phyloP scores from a whole-genome alignment of 2,888 invertebrate genomes.

The Tanytarsus gracilentus region DNA sequence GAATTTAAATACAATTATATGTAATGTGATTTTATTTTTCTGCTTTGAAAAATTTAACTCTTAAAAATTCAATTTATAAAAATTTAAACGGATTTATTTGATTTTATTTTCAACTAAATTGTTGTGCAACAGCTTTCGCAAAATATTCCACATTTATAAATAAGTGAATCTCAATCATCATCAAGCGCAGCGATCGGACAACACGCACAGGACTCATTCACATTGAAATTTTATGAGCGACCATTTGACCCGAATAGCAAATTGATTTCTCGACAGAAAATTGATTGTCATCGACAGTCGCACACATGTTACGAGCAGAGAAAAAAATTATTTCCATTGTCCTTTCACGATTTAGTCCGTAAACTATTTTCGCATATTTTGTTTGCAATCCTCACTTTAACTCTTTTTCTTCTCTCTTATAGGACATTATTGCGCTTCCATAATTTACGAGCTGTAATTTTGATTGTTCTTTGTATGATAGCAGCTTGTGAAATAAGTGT shows the following conservation, averaged over 20 bases:
- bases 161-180: no score
- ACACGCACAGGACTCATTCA: neutral
- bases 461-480: slow-evolving; percentile 17
- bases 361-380: no score
- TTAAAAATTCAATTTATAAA: no score
- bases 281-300: neutral
- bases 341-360: no score
- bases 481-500: slow-evolving; percentile 1
- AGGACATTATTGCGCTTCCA: slow-evolving; percentile 28
- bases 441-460: slow-evolving; percentile 24
- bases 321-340: neutral
- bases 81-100: no score
- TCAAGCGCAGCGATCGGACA: neutral
- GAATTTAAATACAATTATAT: no score
- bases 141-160: no score
- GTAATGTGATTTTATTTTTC: neutral
- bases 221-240: neutral
- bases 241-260: neutral
- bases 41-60: neutral
- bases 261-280: neutral
- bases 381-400: neutral
- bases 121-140: no score
- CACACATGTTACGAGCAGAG: neutral
- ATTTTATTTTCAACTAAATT: no score
- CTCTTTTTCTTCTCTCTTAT: neutral